Base-by-base conservation (phyloP, 2,888 invertebrate genomes). In the Chesias legatella region DNA sequence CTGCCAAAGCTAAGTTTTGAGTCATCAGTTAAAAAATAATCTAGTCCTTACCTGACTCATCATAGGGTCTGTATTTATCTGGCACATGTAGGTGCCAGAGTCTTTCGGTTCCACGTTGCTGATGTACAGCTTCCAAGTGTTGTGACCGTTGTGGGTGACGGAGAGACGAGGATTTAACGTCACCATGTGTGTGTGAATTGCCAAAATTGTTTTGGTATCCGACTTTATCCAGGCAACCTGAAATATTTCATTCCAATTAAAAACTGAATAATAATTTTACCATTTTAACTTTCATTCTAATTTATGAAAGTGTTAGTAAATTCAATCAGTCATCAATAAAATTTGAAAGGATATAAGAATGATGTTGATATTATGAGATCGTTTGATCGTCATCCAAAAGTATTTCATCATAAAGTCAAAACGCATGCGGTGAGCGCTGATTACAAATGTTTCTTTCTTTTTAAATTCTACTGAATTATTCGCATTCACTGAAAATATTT, bases 151-250 rank as follows among this genome's bases (percentile, higher is more conserved):
- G 88, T 95, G 96, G 53, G 95, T 94, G 57, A 96, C 96, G 36
- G 94, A 92, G 68, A 96, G 89, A 45, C 96, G 91, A 40, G 93
- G 93, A 84, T 96, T 96, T 73, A 95, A 90, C 29, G 95, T 94
- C 60, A 96, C 95, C 93, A 96, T 94, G 77, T 94, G 95, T 33
- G 94, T 96, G 79, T 95, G 95, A 68, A 95, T 95, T 28, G 95
- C 95, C 54, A 96, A 90, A 63, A 96, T 96, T 41, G 95, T 94
- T 84, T 95, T 95, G 52, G 95, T 94, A 77, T 96, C 96, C 9
- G 95, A 95, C 79, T 96, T 95, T 80, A 96, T 95, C 96, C 96
- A 96, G 60, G 96, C 96, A 66, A 96, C 95, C 96, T 96, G 89
- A 7, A 53, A 54, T 11, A 33, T 35, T 22, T 11, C 7, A n/a